These are phyloP conservation scores for Valencia hispanica DNA, from an alignment of 2,797 vertebrate genomes.

Conservation along the genomic window DNA sequence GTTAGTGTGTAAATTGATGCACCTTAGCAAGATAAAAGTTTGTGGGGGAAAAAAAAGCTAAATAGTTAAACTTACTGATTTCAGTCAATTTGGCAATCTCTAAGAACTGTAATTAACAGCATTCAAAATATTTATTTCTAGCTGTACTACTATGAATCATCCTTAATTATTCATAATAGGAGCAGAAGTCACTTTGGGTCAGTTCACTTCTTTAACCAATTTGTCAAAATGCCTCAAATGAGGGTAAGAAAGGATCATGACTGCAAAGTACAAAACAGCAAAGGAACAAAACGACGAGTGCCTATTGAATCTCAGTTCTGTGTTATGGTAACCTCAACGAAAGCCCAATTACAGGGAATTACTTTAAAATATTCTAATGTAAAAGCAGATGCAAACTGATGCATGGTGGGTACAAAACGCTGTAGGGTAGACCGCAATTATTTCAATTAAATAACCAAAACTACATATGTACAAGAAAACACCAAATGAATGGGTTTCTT, in stretches of 20 bases:
- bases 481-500: not conserved
- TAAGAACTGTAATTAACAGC: not conserved
- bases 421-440: too few species aligned
- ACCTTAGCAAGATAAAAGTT: slow-evolving; percentile 11
- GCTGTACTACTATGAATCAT: not conserved
- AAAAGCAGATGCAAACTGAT: not conserved
- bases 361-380: not conserved
- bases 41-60: slow-evolving; percentile 15
- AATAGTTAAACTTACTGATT: too few species aligned
- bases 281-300: not conserved
- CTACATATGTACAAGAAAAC: not conserved
- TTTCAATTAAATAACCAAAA: not conserved
- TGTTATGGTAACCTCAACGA: not conserved
- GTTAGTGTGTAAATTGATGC: slow-evolving; percentile 12
- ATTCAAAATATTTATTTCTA: not conserved
- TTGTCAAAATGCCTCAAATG: not conserved
- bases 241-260: not conserved
- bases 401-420: not conserved
- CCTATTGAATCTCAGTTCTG: not conserved
- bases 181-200: not conserved
- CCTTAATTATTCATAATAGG: not conserved
- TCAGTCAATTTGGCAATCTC: too few species aligned
- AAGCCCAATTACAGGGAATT: not conserved
- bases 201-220: not conserved
- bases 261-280: not conserved